Base-by-base conservation (phyloP, 2,888 invertebrate genomes). In the Thera obeliscata region DNA sequence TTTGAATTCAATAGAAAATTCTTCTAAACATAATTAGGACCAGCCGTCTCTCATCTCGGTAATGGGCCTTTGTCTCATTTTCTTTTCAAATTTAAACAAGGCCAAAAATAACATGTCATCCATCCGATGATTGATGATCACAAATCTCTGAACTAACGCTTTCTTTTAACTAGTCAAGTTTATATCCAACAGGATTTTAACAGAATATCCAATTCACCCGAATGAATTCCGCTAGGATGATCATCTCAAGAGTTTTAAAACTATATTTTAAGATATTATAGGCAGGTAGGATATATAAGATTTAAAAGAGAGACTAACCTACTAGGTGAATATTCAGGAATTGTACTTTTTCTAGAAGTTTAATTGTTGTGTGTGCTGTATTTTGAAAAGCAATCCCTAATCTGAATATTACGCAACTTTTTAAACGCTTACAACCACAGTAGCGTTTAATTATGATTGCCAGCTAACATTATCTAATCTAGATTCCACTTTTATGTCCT, bases 61-160 rank as follows among this genome's bases (percentile, higher is more conserved):
- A 43, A 61, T 61, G 46, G 9, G 52, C 46, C 50, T 61, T 61
- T 49, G 43, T 60, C 22, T 50, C 7, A 3, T 12, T 54, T 58
- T 59, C 36, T 4, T 58, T 49, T 60, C 3, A 38, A 65, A 60
- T 55, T 36, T 54, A 11, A 59, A 68, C 65, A 63, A 65, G 52
- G 62, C 57, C 62, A 59, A 68, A 73, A 69, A 73, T 71, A 70
- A 49, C 67, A 49, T 71, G 74, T 66, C 72, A 69, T 67, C 61
- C 65, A 59, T 64, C 66, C 12, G 48, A 69, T 72, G 74, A 75
- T 71, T 69, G 71, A 75, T 74, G 68, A 67, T 61, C 56, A 59
- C 54, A 48, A 43, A 12, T 63, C 56, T 55, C 55, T 58, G 52
- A 56, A 58, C 33, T 61, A 63, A 55, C 69, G 50, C 73, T 71